Conservation (phyloP, 2,113 vertebrate species). For the Gila orcuttii region DNA sequence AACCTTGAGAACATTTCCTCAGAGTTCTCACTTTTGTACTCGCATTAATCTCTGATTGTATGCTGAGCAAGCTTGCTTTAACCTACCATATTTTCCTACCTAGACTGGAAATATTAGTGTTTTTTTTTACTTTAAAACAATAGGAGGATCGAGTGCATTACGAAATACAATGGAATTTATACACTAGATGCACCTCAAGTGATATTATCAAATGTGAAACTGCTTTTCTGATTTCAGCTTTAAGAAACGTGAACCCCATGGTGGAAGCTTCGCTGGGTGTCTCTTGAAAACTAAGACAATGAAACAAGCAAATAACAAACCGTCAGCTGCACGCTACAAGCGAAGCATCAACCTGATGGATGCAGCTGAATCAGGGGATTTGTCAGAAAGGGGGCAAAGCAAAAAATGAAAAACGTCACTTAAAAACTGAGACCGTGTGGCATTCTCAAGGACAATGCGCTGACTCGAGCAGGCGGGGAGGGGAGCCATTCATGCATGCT, state of each 20-base stretch:
- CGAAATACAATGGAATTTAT: slow-evolving; percentile 14
- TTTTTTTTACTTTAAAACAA: slow-evolving; percentile 33
- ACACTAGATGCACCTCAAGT: background rate
- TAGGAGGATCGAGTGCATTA: background rate
- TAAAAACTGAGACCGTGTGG: background rate
- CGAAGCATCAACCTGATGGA: slow-evolving; percentile 43
- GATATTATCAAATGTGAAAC: slow-evolving; percentile 2
- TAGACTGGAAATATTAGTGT: background rate
- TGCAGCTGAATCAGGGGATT: slow-evolving; percentile 42
- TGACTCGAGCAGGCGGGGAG: slow-evolving; percentile 13
- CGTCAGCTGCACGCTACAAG: slow-evolving; percentile 18
- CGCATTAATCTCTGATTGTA: slow-evolving; percentile 49
- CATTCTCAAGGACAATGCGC: slow-evolving; percentile 33
- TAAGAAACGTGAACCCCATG: background rate
- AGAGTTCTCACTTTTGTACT: slow-evolving; percentile 33
- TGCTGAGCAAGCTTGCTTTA: slow-evolving; percentile 37
- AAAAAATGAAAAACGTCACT: slow-evolving; percentile 35
- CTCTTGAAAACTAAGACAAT: slow-evolving; percentile 12
- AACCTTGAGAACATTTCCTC: slow-evolving; percentile 46
- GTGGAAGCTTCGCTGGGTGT: background rate
- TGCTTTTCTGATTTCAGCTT: background rate
- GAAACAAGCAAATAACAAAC: slow-evolving; percentile 45
- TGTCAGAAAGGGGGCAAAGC: slow-evolving; percentile 42
- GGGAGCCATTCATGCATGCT: slow-evolving; percentile 6
- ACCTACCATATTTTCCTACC: background rate